Evolutionary conservation across 2,113 vertebrate species (phyloP).

Genomic region (Trematocara macrostoma): DNA sequence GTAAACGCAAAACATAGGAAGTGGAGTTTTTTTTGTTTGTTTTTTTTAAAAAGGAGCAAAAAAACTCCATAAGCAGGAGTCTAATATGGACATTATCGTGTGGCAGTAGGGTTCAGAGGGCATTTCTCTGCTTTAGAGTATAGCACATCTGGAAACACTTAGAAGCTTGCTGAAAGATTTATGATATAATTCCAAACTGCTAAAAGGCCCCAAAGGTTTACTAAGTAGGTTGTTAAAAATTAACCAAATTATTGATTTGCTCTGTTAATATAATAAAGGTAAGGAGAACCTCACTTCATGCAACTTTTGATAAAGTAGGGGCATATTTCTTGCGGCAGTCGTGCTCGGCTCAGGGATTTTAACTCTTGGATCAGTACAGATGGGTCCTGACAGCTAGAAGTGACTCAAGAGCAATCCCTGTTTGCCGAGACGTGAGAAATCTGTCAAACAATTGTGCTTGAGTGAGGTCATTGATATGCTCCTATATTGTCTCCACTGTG

Average conservation of each 20-base stretch:
- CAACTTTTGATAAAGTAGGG: neutral
- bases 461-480: slow-evolving; percentile 15
- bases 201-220: neutral
- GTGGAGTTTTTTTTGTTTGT: fast-evolving
- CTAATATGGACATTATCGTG: neutral
- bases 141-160: slow-evolving; percentile 10
- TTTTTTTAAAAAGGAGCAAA: fast-evolving
- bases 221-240: neutral
- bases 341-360: slow-evolving; percentile 1
- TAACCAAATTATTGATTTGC: neutral
- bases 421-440: slow-evolving; percentile 6
- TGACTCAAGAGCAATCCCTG: slow-evolving; percentile 35
- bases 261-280: neutral
- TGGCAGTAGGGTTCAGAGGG: neutral
- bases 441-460: slow-evolving; percentile 7
- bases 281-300: neutral
- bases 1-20: neutral
- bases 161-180: neutral
- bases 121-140: neutral
- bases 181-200: neutral
- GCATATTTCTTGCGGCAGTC: neutral
- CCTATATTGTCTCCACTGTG: neutral
- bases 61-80: neutral
- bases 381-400: slow-evolving; percentile 23
- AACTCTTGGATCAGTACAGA: neutral